Evolutionary conservation across 2,888 invertebrate genomes (phyloP).

Genomic region (Strigamia transsilvanica): DNA sequence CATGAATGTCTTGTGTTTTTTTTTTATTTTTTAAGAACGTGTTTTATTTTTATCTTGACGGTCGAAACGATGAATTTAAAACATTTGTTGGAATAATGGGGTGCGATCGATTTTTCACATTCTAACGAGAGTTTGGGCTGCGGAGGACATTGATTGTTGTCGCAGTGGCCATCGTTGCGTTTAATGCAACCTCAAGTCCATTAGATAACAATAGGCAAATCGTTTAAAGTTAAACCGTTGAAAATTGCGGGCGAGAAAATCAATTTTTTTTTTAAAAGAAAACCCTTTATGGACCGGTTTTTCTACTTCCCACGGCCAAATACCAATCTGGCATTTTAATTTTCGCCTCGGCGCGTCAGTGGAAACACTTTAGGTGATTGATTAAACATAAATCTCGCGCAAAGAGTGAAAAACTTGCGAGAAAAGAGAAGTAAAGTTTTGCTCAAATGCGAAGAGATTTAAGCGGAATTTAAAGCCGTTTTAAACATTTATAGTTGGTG

Average conservation of each 20-base stretch:
- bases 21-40: constrained; percentile 1
- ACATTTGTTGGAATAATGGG: constrained; percentile 32
- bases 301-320: too few relatives aligned
- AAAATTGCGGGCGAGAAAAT: background rate
- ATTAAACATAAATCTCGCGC: too few relatives aligned
- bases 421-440: too few relatives aligned
- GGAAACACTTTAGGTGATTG: too few relatives aligned
- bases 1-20: background rate
- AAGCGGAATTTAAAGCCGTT: too few relatives aligned
- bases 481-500: too few relatives aligned
- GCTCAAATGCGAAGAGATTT: too few relatives aligned
- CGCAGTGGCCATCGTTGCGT: background rate
- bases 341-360: too few relatives aligned
- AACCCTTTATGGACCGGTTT: background rate
- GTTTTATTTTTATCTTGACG: too few relatives aligned
- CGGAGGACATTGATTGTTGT: constrained; percentile 14
- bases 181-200: constrained; percentile 31
- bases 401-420: too few relatives aligned
- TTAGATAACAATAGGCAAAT: background rate
- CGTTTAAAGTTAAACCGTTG: background rate
- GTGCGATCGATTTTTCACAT: constrained; percentile 3
- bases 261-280: background rate
- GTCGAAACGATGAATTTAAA: too few relatives aligned
- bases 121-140: background rate
- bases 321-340: too few relatives aligned